Conservation (phyloP, 1,140 invertebrate genomes). For the Scaptomyza montana region DNA sequence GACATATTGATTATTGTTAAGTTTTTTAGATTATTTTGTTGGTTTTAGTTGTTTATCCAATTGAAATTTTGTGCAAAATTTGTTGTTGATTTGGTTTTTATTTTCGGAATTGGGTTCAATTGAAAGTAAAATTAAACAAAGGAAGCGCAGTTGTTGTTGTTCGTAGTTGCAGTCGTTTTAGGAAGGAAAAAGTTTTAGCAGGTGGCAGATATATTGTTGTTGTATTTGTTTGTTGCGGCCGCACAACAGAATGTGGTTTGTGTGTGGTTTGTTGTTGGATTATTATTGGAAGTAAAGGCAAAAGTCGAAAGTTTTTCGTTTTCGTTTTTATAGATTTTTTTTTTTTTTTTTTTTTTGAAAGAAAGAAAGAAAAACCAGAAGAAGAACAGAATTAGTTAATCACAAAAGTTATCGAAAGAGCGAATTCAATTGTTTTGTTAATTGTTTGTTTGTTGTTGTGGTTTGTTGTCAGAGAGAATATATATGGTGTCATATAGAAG, state of each 20-base stretch:
- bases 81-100: conserved; percentile 5
- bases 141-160: conserved; percentile 60
- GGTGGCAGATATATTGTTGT: conserved; percentile 54
- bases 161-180: conserved; percentile 50
- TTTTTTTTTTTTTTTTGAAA: conserved; percentile 57
- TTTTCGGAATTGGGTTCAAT: conserved; percentile 15
- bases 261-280: conserved; percentile 54
- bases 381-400: conserved; percentile 78
- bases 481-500: too few relatives aligned
- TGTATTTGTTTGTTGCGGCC: conserved; percentile 45
- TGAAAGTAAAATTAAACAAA: conserved; percentile 60
- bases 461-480: conserved; percentile 44
- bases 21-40: conserved; percentile 15
- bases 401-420: conserved; percentile 69
- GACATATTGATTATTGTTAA: conserved; percentile 33
- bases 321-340: conserved; percentile 30
- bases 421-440: conserved; percentile 67
- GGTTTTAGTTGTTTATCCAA: conserved; percentile 41
- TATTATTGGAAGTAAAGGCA: conserved; percentile 31
- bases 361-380: conserved; percentile 80
- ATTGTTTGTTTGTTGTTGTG: conserved; percentile 17
- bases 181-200: conserved; percentile 65
- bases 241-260: conserved; percentile 26
- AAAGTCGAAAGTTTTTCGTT: conserved; percentile 45
- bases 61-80: conserved; percentile 56